Conservation (phyloP, 2,113 vertebrate species). For the Hippocampus mohnikei region DNA sequence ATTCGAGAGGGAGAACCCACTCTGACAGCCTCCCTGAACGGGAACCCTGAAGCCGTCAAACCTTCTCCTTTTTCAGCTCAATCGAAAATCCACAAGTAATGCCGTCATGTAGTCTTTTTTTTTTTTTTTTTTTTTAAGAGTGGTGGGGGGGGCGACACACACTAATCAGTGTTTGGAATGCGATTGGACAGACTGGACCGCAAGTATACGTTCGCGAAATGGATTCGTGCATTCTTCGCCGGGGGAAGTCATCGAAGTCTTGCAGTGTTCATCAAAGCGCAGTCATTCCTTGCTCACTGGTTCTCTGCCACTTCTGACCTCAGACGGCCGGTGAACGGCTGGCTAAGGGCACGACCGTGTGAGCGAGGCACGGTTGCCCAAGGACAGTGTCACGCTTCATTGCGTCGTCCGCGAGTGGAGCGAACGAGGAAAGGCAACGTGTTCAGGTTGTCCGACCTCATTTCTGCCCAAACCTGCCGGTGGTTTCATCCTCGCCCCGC, state of each 20-base stretch:
- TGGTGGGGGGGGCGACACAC: no score
- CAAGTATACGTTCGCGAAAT: not conserved
- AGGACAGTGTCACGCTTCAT: not conserved
- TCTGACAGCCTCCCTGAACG: slow-evolving; percentile 45
- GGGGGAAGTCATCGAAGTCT: not conserved
- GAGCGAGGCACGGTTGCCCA: not conserved
- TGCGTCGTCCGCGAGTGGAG: not conserved
- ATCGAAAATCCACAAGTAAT: not conserved
- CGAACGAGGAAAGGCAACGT: not conserved
- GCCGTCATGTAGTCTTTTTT: not conserved
- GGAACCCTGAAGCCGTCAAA: slow-evolving; percentile 39
- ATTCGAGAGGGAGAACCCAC: slow-evolving; percentile 33
- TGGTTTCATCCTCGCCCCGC: not conserved
- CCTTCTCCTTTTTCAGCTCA: not conserved
- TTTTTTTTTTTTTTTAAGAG: no score
- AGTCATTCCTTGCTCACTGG: no score
- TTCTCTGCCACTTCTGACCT: not conserved
- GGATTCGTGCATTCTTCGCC: not conserved
- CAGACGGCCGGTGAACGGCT: not conserved
- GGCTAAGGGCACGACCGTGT: not conserved
- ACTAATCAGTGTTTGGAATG: not conserved
- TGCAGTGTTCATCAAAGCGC: not conserved
- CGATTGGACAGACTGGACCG: not conserved
- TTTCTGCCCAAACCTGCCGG: not conserved
- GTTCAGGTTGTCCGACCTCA: not conserved